Evolutionary conservation across 2,797 vertebrate genomes (phyloP), one percentile per base, ranked within the genome.

Genomic region (Falco peregrinus): DNA sequence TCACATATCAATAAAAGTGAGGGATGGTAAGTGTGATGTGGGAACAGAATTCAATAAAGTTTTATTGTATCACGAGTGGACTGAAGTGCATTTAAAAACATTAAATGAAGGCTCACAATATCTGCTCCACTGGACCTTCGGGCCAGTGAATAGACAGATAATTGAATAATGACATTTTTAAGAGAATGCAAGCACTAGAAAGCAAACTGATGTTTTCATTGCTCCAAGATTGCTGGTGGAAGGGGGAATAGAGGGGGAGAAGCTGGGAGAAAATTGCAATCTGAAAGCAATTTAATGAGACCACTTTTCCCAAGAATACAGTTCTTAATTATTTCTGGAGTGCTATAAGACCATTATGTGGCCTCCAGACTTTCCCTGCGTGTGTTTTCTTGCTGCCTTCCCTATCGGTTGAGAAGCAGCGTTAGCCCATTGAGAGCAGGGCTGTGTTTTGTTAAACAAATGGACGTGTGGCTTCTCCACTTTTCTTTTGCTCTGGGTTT

Each of bases 151-250:
- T 95, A 94, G 88, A 64, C 59, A 79, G 80, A 75, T 97, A 96
- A 96, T 95, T 96, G 91, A 97, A 95, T 79, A 95, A 94, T 92
- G 86, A 88, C 57, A 93, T 73, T 94, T 96, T 96, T 95, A 96
- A 87, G 80, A 92, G 84, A 95, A 93, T 18, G 33, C 79, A 87
- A 92, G 45, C 64, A 33, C 91, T 76, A 93, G 92, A 94, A 91
- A 96, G 65, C 71, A 93, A 96, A 94, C 83, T 29, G 31, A 10
- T 92, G 74, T 74, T 65, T 95, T 93, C 82, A 75, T 92, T 88
- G 57, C 73, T 81, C 45, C 45, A 35, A 81, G 60, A 84, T 68
- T 92, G 37, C 45, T 75, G 65, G 67, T 86, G 56, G 71, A 81
- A 95, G 81, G 47, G 37, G 37, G 84, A 77, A 61, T 60, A 80